Evolutionary conservation across 2,797 vertebrate genomes (phyloP), one percentile per base, ranked within the genome.

Genomic region (Pseudochirops corinnae): DNA sequence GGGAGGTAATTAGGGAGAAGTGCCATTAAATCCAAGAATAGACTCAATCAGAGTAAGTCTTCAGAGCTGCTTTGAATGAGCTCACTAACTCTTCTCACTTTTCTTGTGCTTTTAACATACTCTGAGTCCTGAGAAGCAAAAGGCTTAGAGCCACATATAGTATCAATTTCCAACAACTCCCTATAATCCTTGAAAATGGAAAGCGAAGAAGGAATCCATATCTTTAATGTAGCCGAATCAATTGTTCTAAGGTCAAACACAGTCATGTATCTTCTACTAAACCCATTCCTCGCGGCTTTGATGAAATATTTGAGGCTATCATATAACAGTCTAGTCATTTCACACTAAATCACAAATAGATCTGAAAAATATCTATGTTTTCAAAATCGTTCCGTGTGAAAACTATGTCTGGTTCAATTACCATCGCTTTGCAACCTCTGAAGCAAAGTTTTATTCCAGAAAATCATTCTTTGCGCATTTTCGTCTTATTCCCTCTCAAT

Each of bases 311-410:
- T 56, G 56, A n/a, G 28, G 57, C 60, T 53, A 24, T 57, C 55
- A 24, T 10, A 12, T 55, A 56, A 91, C 62, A 90, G 55, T 93
- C 46, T 92, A 16, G 52, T 92, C 92, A 82, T 60, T 92, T 55
- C 11, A 5, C 1, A 60, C 39, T 62, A 60, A 46, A 82, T 62
- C 33, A 87, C 6, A 24, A 74, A 50, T 55, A n/a, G 29, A 93
- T 93, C 56, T 16, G 29, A 92, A 93, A 53, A 90, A 91, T 53
- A 90, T 56, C 87, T 90, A 50, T 91, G 91, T 29, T 55, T 91
- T 92, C n/a, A n/a, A 60, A 87, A 46, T 21, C 7, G 7, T 87
- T 87, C 74, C 46, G 28, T 92, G 26, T n/a, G 60, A 82, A 96
- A 93, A 92, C 55, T 3, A 56, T 14, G 2, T 28, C 18, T 92